Percentiles rank a stretch among this genome's conserved stretches.
Conservation (phyloP, 2,113 vertebrate species). For the Leptosomus discolor region DNA sequence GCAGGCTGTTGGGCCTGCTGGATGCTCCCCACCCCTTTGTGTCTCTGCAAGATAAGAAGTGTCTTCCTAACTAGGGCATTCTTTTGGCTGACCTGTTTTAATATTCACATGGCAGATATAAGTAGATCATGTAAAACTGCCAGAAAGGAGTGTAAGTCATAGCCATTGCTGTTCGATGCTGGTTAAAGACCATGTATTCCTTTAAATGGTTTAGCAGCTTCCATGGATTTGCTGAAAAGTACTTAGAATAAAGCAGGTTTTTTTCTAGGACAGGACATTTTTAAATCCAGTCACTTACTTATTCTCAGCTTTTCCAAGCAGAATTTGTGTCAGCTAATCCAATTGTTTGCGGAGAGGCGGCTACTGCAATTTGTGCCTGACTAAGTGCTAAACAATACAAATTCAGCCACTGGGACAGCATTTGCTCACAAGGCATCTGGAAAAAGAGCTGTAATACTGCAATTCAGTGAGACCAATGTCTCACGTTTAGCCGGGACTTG, state of each 20-base stretch:
- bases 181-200: neutral
- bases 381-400: neutral
- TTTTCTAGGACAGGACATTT: constrained; percentile 28
- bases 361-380: neutral
- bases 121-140: neutral
- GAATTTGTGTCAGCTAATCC: neutral
- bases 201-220: constrained; percentile 15
- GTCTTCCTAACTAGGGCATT: neutral
- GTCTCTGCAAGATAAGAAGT: neutral
- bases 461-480: neutral
- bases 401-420: neutral
- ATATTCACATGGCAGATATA: neutral
- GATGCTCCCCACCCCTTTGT: neutral
- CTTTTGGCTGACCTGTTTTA: neutral
- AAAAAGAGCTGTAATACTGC: neutral
- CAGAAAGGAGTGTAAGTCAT: neutral
- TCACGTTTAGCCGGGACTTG: neutral
- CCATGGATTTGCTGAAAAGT: neutral
- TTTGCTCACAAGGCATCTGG: neutral
- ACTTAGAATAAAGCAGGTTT: constrained; percentile 15
- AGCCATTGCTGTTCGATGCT: neutral
- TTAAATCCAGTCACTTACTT: neutral
- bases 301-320: neutral
- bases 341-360: neutral
- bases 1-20: neutral